Percentiles rank a stretch among this genome's conserved stretches.
Evolutionary conservation across 1,140 invertebrate genomes (phyloP).

Genomic region (Arion vulgaris): DNA sequence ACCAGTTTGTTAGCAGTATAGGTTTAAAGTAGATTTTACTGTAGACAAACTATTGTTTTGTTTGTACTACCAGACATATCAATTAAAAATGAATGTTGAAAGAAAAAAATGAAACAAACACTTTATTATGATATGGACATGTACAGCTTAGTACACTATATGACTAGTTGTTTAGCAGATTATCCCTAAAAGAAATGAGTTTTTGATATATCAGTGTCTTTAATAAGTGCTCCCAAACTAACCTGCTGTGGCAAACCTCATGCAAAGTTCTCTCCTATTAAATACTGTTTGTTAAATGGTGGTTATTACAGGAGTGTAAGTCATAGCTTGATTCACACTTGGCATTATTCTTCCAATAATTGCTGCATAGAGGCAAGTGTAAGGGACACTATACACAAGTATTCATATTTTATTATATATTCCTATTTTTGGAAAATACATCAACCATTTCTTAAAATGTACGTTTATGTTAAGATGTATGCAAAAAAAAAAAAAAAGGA

Average conservation of each 20-base stretch:
- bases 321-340: neutral
- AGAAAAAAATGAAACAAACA: no score
- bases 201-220: no score
- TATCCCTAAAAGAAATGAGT: no score
- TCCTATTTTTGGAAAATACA: constrained; percentile 35
- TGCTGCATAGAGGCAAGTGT: constrained; percentile 24
- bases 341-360: constrained; percentile 40
- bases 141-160: no score
- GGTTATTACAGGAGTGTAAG: neutral
- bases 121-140: no score
- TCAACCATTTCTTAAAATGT: constrained; percentile 42
- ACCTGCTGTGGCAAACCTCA: neutral
- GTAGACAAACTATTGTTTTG: no score
- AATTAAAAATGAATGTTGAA: no score
- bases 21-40: no score
- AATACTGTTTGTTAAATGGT: neutral
- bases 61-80: no score
- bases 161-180: no score
- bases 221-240: no score
- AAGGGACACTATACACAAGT: constrained; percentile 41
- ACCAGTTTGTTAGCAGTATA: no score
- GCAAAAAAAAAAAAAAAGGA: constrained; percentile 40
- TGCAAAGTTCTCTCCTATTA: neutral
- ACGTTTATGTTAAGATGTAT: constrained; percentile 44
- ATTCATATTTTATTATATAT: constrained; percentile 40